Base-by-base conservation (phyloP, 2,797 vertebrate species). In the Tauraco hartlaubi region DNA sequence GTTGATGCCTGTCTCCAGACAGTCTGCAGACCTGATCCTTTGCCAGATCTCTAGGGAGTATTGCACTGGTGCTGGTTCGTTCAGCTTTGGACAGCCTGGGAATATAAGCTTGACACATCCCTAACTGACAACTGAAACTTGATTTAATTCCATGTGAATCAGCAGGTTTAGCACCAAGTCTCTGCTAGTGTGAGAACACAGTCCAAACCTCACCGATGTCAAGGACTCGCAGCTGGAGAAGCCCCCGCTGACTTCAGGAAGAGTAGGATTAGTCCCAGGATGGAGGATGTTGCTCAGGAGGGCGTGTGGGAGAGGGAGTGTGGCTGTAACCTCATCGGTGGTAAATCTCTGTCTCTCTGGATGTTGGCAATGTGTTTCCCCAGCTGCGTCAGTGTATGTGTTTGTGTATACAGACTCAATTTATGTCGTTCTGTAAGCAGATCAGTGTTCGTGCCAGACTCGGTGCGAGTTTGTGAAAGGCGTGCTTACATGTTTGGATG, bases 361-460 rank as follows among this genome's bases (percentile, higher is more conserved):
- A 64, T 92, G 41, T 78, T 35, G 85, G 72, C 76, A 88, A 37
- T 12, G 78, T 95, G 92, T 86, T 92, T 88, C 83, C 90, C 90
- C 94, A 94, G 93, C 85, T 94, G 93, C 1, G 0, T n/a, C 83
- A 46, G 79, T 41, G 39, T 58, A n/a, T 31, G 41, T 66, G 72
- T 64, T 80, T 91, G 92, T 94, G 79, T 94, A 61, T 62, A 90
- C 91, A 90, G 67, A 74, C 63, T 85, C 94, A 52, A 58, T 87
- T 88, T 37, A 48, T 88, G 92, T 90, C 67, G 62, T 74, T 96
- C 55, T 96, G 77, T 71, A 90, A 92, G 91, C 85, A 91, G 91
- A 66, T 76, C 64, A 94, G 46, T 63, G 56, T 39, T 92, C 6
- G 22, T 82, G 80, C 95, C 95, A 94, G 76, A 59, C 79, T 91